Evolutionary conservation across 2,797 vertebrate genomes (phyloP).

Genomic region (Sebastes trivittatus): DNA sequence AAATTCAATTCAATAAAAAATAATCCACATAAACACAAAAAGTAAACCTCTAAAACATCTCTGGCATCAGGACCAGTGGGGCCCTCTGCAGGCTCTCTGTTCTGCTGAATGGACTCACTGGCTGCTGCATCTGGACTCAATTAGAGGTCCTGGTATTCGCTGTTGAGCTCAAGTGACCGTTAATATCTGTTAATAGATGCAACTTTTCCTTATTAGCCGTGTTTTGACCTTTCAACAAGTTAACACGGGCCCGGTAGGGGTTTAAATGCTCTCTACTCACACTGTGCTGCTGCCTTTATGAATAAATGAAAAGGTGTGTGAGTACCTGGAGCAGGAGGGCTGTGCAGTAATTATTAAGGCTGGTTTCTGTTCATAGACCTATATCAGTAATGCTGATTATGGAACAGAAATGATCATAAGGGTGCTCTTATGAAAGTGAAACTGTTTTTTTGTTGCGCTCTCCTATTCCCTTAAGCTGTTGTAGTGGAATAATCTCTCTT

Average conservation of each 20-base stretch:
- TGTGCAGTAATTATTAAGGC: conserved; percentile 52
- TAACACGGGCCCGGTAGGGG: conserved; percentile 44
- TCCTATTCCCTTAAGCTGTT: conserved; percentile 10
- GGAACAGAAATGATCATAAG: conserved; percentile 14
- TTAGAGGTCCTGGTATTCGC: conserved; percentile 41
- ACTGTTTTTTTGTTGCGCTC: conserved; percentile 12
- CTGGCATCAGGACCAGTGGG: background rate
- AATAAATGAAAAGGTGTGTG: conserved; percentile 72
- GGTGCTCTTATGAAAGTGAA: conserved; percentile 24
- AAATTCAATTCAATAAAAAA: background rate
- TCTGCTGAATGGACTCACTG: conserved; percentile 1
- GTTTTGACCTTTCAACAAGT: conserved; percentile 74
- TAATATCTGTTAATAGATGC: conserved; percentile 71
- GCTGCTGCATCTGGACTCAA: conserved; percentile 53
- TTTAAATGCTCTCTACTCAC: conserved; percentile 42
- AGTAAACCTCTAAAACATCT: background rate
- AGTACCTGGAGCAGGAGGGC: conserved; percentile 35
- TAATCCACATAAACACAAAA: background rate
- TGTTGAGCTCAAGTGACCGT: conserved; percentile 57
- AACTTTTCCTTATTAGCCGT: conserved; percentile 66
- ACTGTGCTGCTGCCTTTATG: conserved; percentile 68
- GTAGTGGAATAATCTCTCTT: conserved; percentile 1
- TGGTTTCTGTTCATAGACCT: conserved; percentile 43
- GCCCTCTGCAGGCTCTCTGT: conserved; percentile 3
- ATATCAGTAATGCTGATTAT: conserved; percentile 24